These are phyloP conservation scores for Drosophila parabipectinata DNA, from an alignment of 1,140 invertebrate genomes.

Conservation along the genomic window DNA sequence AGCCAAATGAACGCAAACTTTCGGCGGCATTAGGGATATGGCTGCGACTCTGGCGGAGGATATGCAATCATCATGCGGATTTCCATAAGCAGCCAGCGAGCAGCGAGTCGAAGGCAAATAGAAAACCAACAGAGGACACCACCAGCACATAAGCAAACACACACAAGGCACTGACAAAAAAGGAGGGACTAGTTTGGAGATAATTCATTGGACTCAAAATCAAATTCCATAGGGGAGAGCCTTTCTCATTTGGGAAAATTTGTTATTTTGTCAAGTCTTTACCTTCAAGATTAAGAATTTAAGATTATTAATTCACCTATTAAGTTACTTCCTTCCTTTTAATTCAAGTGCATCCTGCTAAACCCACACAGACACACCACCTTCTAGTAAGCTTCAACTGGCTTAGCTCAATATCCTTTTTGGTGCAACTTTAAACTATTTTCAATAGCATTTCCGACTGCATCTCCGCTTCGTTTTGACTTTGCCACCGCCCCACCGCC, in stretches of 20 bases:
- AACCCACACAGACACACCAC: conserved; percentile 7
- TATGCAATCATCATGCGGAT: conserved; percentile 83
- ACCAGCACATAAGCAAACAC: conserved; percentile 30
- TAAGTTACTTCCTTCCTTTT: background rate
- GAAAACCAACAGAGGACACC: conserved; percentile 60
- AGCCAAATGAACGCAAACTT: conserved; percentile 82
- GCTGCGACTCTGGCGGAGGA: conserved; percentile 71
- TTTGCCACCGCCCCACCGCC: conserved; percentile 37
- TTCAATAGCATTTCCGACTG: conserved; percentile 77
- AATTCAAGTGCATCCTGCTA: conserved; percentile 5
- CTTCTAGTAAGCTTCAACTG: conserved; percentile 67
- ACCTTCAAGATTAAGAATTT: background rate
- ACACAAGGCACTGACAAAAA: conserved; percentile 14
- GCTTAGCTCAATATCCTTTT: conserved; percentile 80
- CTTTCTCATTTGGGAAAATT: background rate
- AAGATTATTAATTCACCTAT: background rate
- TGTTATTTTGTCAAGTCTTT: background rate
- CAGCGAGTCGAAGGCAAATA: conserved; percentile 66
- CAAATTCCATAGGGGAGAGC: background rate
- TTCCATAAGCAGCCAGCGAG: conserved; percentile 76
- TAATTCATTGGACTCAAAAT: background rate
- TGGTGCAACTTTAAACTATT: conserved; percentile 79
- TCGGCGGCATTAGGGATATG: conserved; percentile 78
- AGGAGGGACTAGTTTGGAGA: background rate
- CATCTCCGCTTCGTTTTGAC: conserved; percentile 64